These are phyloP conservation scores for Smithornis capensis DNA, from an alignment of 2,113 vertebrate genomes.

Conservation along the genomic window DNA sequence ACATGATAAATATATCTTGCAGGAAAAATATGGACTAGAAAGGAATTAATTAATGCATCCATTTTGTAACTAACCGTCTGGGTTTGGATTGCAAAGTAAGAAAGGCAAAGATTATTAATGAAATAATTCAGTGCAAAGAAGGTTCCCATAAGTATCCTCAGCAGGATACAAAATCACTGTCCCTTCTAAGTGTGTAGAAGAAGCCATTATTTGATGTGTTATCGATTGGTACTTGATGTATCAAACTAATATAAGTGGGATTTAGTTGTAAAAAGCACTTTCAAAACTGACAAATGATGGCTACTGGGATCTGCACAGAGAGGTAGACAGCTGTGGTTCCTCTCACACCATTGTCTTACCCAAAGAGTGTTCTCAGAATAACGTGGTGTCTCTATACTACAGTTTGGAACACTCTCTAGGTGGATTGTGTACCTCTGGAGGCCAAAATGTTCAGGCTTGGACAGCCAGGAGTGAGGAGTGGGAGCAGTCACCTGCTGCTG, in stretches of 20 bases:
- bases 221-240: neutral
- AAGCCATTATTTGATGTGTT: neutral
- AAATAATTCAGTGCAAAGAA: neutral
- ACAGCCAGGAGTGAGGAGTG: neutral
- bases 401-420: neutral
- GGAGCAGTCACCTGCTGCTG: neutral
- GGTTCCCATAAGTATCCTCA: neutral
- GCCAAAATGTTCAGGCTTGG: neutral
- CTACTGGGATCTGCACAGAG: neutral
- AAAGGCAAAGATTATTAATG: neutral
- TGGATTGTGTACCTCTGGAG: neutral
- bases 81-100: neutral
- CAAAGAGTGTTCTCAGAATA: neutral
- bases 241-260: neutral
- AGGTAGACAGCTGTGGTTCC: neutral
- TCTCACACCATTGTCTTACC: neutral
- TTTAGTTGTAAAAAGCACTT: neutral
- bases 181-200: neutral
- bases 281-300: neutral
- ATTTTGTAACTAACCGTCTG: neutral
- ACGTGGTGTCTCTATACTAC: neutral
- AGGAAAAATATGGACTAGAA: neutral
- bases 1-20: neutral
- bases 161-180: neutral
- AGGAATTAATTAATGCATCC: neutral